A percentile compares a stretch with the other conserved stretches of the same genome.
Conservation (phyloP, 2,113 vertebrate species). For the Pangasianodon gigas region DNA sequence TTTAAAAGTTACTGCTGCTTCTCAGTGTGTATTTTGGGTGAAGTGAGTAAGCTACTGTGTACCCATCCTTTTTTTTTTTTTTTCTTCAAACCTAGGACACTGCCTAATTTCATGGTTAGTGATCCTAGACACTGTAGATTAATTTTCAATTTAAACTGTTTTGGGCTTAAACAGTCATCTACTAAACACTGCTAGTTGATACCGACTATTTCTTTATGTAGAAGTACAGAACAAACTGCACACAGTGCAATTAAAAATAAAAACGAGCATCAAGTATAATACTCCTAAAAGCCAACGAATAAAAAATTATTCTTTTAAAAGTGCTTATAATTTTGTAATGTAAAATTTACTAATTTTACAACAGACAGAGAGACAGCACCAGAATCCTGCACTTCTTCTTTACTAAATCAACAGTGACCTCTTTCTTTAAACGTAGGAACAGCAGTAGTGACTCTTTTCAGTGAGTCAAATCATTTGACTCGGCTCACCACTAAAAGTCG, state of each 20-base stretch:
- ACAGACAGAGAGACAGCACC: slow-evolving; percentile 46
- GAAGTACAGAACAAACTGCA: background rate
- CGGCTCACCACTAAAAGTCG: background rate
- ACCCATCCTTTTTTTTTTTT: background rate
- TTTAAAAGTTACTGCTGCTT: background rate
- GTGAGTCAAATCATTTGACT: slow-evolving; percentile 11
- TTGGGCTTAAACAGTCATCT: slow-evolving; percentile 8
- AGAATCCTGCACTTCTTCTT: slow-evolving; percentile 47
- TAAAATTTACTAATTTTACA: background rate
- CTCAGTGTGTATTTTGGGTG: background rate
- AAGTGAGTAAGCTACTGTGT: background rate
- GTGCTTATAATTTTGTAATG: background rate
- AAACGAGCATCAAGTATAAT: background rate
- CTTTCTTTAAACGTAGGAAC: slow-evolving; percentile 71
- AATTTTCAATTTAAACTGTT: slow-evolving; percentile 28
- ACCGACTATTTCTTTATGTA: background rate
- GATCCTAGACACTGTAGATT: slow-evolving; percentile 27
- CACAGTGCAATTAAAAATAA: background rate
- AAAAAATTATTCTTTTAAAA: background rate
- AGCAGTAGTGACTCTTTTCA: slow-evolving; percentile 45
- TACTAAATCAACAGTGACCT: slow-evolving; percentile 80
- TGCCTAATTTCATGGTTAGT: slow-evolving; percentile 26
- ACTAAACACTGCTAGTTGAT: slow-evolving; percentile 1
- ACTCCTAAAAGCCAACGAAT: background rate
- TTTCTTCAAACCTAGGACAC: background rate